Percentiles rank a stretch among this genome's conserved stretches.
Conservation (phyloP, 1,140 invertebrate genomes). For the Dryas iulia region DNA sequence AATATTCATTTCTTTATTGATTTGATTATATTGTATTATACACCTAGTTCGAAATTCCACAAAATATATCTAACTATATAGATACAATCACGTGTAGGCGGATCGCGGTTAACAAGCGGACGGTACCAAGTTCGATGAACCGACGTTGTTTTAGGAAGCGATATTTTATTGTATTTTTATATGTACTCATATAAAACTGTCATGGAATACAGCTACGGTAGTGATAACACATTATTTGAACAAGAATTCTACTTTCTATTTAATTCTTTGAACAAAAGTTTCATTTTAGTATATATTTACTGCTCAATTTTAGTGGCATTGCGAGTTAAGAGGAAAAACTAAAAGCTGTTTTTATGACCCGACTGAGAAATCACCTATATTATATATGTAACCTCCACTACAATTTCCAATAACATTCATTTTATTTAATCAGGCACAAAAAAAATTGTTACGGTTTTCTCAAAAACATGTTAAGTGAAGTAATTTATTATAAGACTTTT, state of each 20-base stretch:
- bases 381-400: too few relatives aligned
- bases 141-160: constrained; percentile 8
- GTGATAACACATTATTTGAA: constrained; percentile 1
- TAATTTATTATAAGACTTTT: too few relatives aligned
- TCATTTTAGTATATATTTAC: neutral
- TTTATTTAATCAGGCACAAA: too few relatives aligned
- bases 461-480: too few relatives aligned
- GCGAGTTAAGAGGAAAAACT: too few relatives aligned
- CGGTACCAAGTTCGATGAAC: constrained; percentile 18
- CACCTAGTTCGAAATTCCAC: neutral
- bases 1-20: too few relatives aligned
- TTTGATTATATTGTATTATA: neutral
- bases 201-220: neutral
- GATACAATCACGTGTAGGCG: constrained; percentile 16
- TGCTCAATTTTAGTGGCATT: neutral
- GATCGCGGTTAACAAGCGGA: constrained; percentile 19
- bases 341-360: too few relatives aligned
- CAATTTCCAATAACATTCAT: too few relatives aligned
- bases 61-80: neutral
- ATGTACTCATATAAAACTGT: constrained; percentile 5
- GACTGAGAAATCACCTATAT: neutral
- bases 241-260: neutral
- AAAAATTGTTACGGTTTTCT: too few relatives aligned
- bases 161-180: constrained; percentile 14
- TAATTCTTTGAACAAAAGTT: neutral